phyloP scores from a whole-genome alignment of 1,140 invertebrate species.

The Drosophila dunni region DNA sequence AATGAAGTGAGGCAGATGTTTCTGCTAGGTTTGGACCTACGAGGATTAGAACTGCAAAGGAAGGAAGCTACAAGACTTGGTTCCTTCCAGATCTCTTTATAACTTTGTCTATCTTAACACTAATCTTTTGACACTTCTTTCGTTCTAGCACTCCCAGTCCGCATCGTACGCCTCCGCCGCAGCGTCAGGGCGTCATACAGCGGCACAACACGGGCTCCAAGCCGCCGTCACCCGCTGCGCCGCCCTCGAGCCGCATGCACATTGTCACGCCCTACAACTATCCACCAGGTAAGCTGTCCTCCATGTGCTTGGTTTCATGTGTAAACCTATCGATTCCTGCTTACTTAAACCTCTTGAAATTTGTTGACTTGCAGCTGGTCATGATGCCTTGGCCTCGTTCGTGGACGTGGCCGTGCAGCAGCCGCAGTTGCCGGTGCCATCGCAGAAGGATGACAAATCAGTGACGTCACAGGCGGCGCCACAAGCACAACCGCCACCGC shows the following conservation, averaged over 20 bases:
- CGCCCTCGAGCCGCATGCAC: constrained; percentile 74
- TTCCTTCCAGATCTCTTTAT: not conserved
- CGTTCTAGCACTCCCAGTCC: constrained; percentile 85
- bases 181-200: constrained; percentile 88
- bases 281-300: constrained; percentile 84
- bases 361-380: constrained; percentile 85
- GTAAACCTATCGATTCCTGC: too few relatives aligned
- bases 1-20: too few relatives aligned
- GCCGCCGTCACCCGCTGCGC: constrained; percentile 83
- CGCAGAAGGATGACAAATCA: constrained; percentile 78
- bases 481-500: constrained; percentile 40
- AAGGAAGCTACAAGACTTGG: too few relatives aligned
- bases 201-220: constrained; percentile 88
- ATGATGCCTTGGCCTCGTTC: constrained; percentile 93
- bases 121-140: not conserved
- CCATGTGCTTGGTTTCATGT: not conserved
- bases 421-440: constrained; percentile 92
- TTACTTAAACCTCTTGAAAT: not conserved
- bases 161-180: constrained; percentile 86
- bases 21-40: too few relatives aligned
- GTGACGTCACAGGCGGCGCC: constrained; percentile 28
- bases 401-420: constrained; percentile 95
- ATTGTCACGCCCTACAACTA: constrained; percentile 85
- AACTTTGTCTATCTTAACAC: not conserved
- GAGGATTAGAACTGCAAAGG: not conserved